Conservation (phyloP, 2,113 vertebrate genomes). For the Chunga burmeisteri region DNA sequence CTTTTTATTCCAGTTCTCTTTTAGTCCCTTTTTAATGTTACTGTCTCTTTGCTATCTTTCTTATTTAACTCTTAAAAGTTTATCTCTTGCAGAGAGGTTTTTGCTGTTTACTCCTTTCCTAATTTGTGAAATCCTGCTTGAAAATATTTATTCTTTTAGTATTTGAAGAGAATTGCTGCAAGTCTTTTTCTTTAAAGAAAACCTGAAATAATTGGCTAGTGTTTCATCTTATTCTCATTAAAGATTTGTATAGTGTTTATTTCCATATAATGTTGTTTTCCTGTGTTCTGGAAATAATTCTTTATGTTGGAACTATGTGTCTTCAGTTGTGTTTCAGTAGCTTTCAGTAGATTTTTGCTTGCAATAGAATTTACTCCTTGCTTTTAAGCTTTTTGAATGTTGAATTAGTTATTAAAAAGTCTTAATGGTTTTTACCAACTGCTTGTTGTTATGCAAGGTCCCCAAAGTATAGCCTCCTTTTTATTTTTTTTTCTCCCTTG, state of each 20-base stretch:
- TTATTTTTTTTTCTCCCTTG: background rate
- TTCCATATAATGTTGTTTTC: background rate
- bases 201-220: background rate
- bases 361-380: background rate
- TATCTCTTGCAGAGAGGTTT: background rate
- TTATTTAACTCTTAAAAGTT: background rate
- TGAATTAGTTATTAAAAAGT: background rate
- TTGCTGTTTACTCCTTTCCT: background rate
- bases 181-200: background rate
- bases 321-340: background rate
- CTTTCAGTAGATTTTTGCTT: background rate
- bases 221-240: background rate
- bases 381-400: background rate
- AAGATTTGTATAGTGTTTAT: background rate
- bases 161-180: background rate
- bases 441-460: background rate
- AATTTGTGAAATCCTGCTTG: background rate
- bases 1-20: background rate
- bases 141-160: background rate
- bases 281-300: background rate
- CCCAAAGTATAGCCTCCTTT: background rate
- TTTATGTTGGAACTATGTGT: background rate
- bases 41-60: background rate
- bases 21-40: background rate
- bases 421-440: background rate